These are phyloP conservation scores for Pandemis cinnamomeana DNA, from an alignment of 2,888 invertebrate species.

Conservation along the genomic window DNA sequence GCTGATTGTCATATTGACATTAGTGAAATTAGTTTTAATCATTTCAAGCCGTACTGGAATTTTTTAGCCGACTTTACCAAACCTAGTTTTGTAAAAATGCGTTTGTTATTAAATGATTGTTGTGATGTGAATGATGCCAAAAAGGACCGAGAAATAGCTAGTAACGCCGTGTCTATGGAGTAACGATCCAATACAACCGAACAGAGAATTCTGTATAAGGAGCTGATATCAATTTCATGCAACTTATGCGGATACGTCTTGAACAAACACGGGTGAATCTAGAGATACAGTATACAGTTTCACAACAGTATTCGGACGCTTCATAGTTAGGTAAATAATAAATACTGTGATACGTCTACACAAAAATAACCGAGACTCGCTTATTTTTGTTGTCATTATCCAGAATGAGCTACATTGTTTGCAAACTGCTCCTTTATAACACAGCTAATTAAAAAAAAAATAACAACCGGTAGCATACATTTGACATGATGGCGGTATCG, in stretches of 20 bases:
- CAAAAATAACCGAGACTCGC: not conserved
- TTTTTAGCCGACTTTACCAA: too few relatives aligned
- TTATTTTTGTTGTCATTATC: not conserved
- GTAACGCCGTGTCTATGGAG: constrained; percentile 32
- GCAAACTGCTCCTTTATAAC: too few relatives aligned
- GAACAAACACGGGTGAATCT: constrained; percentile 59
- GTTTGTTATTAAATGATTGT: not conserved
- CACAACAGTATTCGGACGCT: constrained; percentile 23
- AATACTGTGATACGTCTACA: too few relatives aligned
- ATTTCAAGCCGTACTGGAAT: too few relatives aligned
- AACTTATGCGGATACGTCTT: constrained; percentile 66
- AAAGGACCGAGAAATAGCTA: not conserved
- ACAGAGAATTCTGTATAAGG: constrained; percentile 59
- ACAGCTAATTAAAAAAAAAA: too few relatives aligned
- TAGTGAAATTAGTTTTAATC: too few relatives aligned
- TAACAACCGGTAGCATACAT: too few relatives aligned
- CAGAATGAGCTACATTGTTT: too few relatives aligned
- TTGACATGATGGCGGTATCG: too few relatives aligned
- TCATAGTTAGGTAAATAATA: not conserved
- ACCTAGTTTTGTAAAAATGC: too few relatives aligned
- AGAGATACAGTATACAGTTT: constrained; percentile 36
- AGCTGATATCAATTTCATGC: constrained; percentile 76
- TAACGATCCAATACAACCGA: constrained; percentile 59
- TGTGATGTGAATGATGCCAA: not conserved
- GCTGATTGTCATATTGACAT: too few relatives aligned